A percentile compares a stretch with the other conserved stretches of the same genome.
Evolutionary conservation across 2,113 vertebrate genomes (phyloP).

Genomic region (Crotophaga sulcirostris): DNA sequence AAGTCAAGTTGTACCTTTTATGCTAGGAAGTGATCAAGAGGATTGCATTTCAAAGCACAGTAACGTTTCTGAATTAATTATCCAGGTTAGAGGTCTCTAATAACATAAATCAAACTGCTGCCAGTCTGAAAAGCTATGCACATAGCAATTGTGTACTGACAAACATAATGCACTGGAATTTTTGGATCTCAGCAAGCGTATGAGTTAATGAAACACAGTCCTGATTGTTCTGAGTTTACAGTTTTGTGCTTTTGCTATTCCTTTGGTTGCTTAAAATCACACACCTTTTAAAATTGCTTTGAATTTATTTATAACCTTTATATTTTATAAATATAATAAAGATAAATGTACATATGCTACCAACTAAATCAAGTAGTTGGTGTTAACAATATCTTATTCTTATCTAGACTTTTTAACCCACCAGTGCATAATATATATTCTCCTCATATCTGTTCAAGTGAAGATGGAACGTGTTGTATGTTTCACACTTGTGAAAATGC

Average conservation of each 20-base stretch:
- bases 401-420: background rate
- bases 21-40: slow-evolving; percentile 57
- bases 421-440: background rate
- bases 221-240: background rate
- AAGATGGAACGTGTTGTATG: background rate
- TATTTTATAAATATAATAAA: background rate
- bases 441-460: background rate
- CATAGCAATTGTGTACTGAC: background rate
- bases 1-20: slow-evolving; percentile 77
- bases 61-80: slow-evolving; percentile 74
- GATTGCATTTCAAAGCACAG: slow-evolving; percentile 48
- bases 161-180: background rate
- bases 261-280: background rate
- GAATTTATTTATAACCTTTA: background rate
- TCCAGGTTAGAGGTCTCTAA: slow-evolving; percentile 79
- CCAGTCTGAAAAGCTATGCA: background rate
- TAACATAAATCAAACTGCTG: background rate
- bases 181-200: background rate
- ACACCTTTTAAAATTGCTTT: background rate
- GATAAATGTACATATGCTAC: background rate
- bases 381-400: background rate
- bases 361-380: background rate
- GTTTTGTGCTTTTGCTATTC: background rate
- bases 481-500: background rate
- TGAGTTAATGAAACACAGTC: background rate